Evolutionary conservation across 1,140 invertebrate species (phyloP), one percentile per base, ranked within the genome.

Genomic region (Whitmania pigra): DNA sequence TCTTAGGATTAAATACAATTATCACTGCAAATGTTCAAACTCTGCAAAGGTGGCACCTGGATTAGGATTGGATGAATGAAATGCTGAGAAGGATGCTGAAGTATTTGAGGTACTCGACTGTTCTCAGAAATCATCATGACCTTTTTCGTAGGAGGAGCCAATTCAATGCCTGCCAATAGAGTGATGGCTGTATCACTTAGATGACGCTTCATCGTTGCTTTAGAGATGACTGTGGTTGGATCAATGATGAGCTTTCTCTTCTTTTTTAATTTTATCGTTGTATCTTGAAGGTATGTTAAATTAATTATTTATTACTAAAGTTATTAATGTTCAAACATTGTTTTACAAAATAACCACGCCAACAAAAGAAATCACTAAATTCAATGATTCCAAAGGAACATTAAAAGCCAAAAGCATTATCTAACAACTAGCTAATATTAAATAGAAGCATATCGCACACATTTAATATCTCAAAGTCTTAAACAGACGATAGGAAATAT

Each of bases 111-210:
- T 15, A 22, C 11, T 63, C 57, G 29, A 63, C 57, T 13, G 18
- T 7, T 22, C 22, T 63, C 57, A 22, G 29, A 31, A n/a, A 63
- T n/a, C 20, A 63, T 63, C 57, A 63, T 63, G 11, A 63, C 9
- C 29, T 63, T 63, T 31, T 63, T 63, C 5, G 57, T 63, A 15
- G 22, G 22, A 25, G 57, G 57, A 31, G 57, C 57, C 57, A 63
- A 63, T 63, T 63, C 29, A 11, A 49, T 11, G 29, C 29, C 29
- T 63, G 22, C 57, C 22, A 13, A 13, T 2, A 63, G 57, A 63
- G 18, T 63, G 57, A 25, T 20, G 57, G 22, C 6, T 2, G 22
- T 63, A 20, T 63, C 57, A 25, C 29, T 31, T 15, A 63, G 22
- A 18, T 63, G 57, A 0, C 29, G 57, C 57, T 63, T 63, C 57